Base-by-base conservation (phyloP, 2,888 invertebrate genomes). In the Eugnorisma glareosa region DNA sequence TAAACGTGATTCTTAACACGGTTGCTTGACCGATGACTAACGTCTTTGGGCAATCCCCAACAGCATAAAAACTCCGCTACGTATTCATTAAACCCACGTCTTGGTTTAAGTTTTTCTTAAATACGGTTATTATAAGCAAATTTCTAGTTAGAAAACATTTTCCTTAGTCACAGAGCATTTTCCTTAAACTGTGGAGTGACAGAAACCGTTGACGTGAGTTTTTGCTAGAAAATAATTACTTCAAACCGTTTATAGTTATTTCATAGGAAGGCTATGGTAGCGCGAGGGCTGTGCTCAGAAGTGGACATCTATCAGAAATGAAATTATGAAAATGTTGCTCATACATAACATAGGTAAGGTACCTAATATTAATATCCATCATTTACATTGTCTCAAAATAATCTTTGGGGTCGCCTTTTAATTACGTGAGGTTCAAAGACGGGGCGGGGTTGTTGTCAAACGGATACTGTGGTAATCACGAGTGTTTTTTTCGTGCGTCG, bases 11-110 rank as follows among this genome's bases (percentile, higher is more conserved):
- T 63, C 43, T 72, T 11, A 15, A 43, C 28, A 83, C 13, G n/a
- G 63, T 72, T 45, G 37, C 37, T 78, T 84, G 72, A 82, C 81
- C 67, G 31, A 63, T 86, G 81, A 83, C 80, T 81, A 78, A 86
- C 57, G 24, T 37, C 31, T 61, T 64, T 40, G 75, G 85, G 74
- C 61, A 68, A 78, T 71, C 72, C 84, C 77, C 77, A 71, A 67
- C 40, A 63, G 2, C 24, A 72, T 28, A 77, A 69, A 73, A 70
- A 31, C 35, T 51, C n/a, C 24, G 67, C 43, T 15, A 48, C 18
- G 10, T 67, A 54, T 51, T 51, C 0, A 77, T 61, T 67, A 24
- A 40, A 61, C 35, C 35, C 4, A 40, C 28, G 21, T 40, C 31
- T 75, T 37, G 15, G 1, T 8, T 24, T 51, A 35, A 18, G 43